These are phyloP conservation scores for Brachionus paranguensis DNA, from an alignment of 1,140 invertebrate species.

Conservation along the genomic window DNA sequence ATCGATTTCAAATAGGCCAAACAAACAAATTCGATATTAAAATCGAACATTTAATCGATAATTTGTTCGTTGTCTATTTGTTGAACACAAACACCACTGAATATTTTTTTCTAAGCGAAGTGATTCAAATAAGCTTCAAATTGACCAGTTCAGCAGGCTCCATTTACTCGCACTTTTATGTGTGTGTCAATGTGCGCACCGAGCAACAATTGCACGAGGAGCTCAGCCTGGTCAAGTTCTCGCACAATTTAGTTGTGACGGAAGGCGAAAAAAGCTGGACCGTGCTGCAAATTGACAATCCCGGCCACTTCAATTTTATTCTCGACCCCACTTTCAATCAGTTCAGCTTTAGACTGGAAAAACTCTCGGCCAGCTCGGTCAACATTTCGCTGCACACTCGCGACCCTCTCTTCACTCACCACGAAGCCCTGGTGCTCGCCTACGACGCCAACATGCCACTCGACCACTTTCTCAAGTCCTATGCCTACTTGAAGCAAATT, in stretches of 20 bases:
- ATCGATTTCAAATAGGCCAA: not conserved
- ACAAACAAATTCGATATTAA: not conserved
- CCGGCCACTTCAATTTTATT: not conserved
- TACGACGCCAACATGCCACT: not conserved
- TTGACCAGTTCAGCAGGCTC: not conserved
- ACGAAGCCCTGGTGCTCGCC: not conserved
- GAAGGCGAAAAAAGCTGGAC: not conserved
- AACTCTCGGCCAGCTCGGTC: not conserved
- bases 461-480: not conserved
- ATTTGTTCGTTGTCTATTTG: slow-evolving; percentile 11
- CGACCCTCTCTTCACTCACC: not conserved
- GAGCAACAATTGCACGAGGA: slow-evolving; percentile 1
- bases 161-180: not conserved
- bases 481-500: not conserved
- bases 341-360: not conserved
- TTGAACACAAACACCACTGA: not conserved
- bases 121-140: not conserved
- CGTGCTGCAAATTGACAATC: not conserved
- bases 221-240: not conserved
- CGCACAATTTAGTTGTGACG: not conserved
- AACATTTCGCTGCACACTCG: not conserved
- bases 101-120: not conserved
- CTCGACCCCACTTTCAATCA: not conserved
- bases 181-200: not conserved
- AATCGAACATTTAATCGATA: slow-evolving; percentile 8